Evolutionary conservation across 2,113 vertebrate species (phyloP).

Genomic region (Atrichornis clamosus): DNA sequence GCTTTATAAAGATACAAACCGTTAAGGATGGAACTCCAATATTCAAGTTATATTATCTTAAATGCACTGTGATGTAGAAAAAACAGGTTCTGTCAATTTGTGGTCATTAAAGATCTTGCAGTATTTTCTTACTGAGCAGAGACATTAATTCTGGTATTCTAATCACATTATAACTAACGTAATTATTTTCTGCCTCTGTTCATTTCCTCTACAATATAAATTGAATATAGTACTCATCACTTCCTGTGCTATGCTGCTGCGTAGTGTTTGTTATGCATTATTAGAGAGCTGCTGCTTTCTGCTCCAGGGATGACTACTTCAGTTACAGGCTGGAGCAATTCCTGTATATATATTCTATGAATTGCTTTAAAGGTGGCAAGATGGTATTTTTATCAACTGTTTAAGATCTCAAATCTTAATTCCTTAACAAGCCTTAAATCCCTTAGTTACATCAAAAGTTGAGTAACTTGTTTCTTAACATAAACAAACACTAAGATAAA

Average conservation of each 20-base stretch:
- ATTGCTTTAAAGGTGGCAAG: not conserved
- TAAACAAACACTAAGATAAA: not conserved
- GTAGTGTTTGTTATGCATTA: not conserved
- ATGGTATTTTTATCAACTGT: not conserved
- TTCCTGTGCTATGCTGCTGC: constrained; percentile 7
- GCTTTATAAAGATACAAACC: not conserved
- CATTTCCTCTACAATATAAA: constrained; percentile 37
- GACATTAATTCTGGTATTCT: constrained; percentile 2
- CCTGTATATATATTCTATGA: not conserved
- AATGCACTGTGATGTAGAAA: not conserved
- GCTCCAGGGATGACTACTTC: not conserved
- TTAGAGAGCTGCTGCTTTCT: not conserved
- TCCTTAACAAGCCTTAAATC: not conserved
- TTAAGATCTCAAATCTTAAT: not conserved
- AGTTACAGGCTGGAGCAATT: not conserved
- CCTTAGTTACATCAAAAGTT: not conserved
- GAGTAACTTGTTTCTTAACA: not conserved
- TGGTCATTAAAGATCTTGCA: constrained; percentile 11
- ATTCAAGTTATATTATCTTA: not conserved
- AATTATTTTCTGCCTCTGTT: constrained; percentile 24
- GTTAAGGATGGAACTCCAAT: not conserved
- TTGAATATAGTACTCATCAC: not conserved
- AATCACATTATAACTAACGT: constrained; percentile 15
- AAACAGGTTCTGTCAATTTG: not conserved
- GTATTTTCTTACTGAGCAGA: not conserved